Evolutionary conservation across 2,888 invertebrate genomes (phyloP), one percentile per base, ranked within the genome.

Genomic region (Drosophila recens): DNA sequence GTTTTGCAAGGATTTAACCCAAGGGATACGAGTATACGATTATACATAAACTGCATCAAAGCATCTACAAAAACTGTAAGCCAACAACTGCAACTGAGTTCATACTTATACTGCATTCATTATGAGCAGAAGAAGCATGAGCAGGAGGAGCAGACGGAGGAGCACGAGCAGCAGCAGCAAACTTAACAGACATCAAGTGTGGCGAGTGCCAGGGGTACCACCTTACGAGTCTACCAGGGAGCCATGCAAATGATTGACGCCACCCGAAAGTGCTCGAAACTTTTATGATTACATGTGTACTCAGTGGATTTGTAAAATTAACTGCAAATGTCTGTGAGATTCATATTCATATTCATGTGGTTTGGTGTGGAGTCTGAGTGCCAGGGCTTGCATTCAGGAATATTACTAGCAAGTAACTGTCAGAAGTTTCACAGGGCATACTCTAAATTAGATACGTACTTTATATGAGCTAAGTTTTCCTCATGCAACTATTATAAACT

Each of bases 251-350:
- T 75, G 71, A 75, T 59, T 75, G 80, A 75, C 57, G 64, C 57
- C 57, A 54, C 46, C 58, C 76, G 11, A 62, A 78, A 43, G 64
- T 46, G 49, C 33, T 57, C 45, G 20, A 80, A 76, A 76, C 52
- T 80, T 76, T 80, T 75, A 80, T 70, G 80, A 80, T 76, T 76
- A 76, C 76, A 65, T 61, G 71, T 69, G 48, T 43, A 48, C 80
- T 69, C 80, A 57, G 61, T 62, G 65, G 75, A 75, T 80, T 75
- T 80, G 58, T 65, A 38, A 74, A 74, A 74, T 74, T 74, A 75
- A 74, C 73, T 75, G 79, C 69, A 75, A 79, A 62, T 70, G 61
- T 58, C 52, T 61, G 64, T 17, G 33, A 23, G 46, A 52, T 61
- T 34, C 51, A 57, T 36, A 57, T 43, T 17, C 56, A 43, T 36